phyloP scores from a whole-genome alignment of 2,113 vertebrate species.

The Nipponia nippon region DNA sequence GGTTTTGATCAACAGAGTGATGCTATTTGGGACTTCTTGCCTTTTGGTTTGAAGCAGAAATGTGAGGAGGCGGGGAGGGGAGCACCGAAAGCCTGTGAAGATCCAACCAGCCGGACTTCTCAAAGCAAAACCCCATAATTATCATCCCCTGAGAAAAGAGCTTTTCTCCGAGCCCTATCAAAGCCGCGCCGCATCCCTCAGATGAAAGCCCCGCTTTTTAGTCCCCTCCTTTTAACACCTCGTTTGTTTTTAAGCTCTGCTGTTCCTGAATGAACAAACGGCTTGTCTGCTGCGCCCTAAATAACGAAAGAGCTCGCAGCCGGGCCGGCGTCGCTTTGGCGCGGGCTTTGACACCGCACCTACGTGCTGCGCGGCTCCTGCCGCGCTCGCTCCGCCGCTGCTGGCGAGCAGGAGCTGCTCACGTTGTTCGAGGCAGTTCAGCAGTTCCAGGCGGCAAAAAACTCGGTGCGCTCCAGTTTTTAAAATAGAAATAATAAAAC shows the following conservation, averaged over 20 bases:
- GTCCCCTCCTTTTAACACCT: slow-evolving; percentile 29
- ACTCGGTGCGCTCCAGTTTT: slow-evolving; percentile 9
- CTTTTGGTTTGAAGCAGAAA: neutral
- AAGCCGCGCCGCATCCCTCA: neutral
- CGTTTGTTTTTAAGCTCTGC: neutral
- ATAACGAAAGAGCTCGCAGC: neutral
- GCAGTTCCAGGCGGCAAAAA: slow-evolving; percentile 44
- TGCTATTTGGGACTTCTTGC: neutral
- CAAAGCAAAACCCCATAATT: neutral
- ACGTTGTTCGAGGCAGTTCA: neutral
- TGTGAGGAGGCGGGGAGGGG: neutral
- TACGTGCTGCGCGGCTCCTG: accelerated
- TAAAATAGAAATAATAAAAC: slow-evolving; percentile 62
- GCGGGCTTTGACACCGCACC: neutral
- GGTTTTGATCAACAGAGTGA: slow-evolving; percentile 20
- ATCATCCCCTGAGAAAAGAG: slow-evolving; percentile 1
- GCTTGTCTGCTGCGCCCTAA: neutral
- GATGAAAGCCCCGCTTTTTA: slow-evolving; percentile 23
- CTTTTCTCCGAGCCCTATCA: slow-evolving; percentile 7
- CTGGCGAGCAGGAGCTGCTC: neutral
- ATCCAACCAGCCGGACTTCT: neutral
- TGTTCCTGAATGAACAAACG: neutral
- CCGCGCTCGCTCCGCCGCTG: accelerated
- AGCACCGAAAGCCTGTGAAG: neutral
- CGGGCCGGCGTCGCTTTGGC: neutral